Percentiles rank a stretch among this genome's conserved stretches.
Conservation (phyloP, 1,140 invertebrate species). For the Brachionus calyciflorus region DNA sequence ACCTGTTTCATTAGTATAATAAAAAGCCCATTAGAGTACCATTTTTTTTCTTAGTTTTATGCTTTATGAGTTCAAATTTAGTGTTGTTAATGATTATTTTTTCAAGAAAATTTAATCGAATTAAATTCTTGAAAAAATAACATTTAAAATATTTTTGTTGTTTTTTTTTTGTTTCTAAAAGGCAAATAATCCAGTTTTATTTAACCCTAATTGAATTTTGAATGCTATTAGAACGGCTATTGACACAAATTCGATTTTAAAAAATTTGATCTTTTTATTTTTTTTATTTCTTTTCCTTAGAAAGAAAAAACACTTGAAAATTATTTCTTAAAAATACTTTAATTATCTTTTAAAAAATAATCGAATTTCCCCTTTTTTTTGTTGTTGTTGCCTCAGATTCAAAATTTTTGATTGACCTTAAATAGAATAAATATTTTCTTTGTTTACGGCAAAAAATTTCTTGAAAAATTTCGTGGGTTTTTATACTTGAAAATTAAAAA, state of each 20-base stretch:
- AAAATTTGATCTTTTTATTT: slow-evolving; percentile 14
- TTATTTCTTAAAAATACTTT: slow-evolving; percentile 13
- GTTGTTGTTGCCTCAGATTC: too few species aligned
- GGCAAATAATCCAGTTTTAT: slow-evolving; percentile 15
- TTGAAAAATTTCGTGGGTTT: too few species aligned
- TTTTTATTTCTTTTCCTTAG: too few species aligned
- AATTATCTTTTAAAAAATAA: slow-evolving; percentile 4
- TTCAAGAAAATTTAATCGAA: slow-evolving; percentile 34
- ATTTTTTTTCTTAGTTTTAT: slow-evolving; percentile 25
- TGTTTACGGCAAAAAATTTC: too few species aligned
- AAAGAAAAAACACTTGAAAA: slow-evolving; percentile 26
- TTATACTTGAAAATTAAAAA: too few species aligned
- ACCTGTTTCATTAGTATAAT: slow-evolving; percentile 45
- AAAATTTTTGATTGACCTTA: too few species aligned
- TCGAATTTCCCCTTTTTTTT: too few species aligned
- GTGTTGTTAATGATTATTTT: slow-evolving; percentile 12
- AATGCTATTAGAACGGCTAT: slow-evolving; percentile 34
- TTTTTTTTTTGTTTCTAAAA: slow-evolving; percentile 16
- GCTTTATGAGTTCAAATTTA: slow-evolving; percentile 23
- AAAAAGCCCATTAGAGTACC: slow-evolving; percentile 23
- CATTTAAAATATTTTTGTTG: slow-evolving; percentile 19
- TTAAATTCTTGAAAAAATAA: slow-evolving; percentile 26
- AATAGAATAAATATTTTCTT: too few species aligned
- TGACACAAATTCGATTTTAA: slow-evolving; percentile 33
- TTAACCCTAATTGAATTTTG: slow-evolving; percentile 24